Conservation (phyloP, 2,113 vertebrate genomes). For the Parotia lawesii region DNA sequence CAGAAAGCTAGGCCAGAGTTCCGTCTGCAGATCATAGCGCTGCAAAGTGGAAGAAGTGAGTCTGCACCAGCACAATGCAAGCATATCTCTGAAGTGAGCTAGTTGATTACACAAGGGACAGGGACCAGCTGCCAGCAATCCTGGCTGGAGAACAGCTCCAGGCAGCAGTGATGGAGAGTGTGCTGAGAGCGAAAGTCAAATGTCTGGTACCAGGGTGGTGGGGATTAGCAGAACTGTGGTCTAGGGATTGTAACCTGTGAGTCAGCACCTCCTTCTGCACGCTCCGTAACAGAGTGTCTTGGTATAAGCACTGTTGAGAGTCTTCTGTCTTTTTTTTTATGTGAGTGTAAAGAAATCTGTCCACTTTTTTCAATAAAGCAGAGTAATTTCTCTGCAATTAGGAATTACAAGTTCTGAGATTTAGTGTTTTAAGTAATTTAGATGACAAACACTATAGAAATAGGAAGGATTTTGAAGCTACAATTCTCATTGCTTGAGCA, state of each 20-base stretch:
- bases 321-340: background rate
- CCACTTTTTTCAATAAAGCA: background rate
- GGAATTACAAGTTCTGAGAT: background rate
- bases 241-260: background rate
- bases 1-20: background rate
- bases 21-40: background rate
- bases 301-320: background rate
- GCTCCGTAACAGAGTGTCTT: background rate
- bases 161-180: conserved; percentile 21
- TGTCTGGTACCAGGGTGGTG: background rate
- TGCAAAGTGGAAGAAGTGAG: conserved; percentile 43
- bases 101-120: conserved; percentile 63
- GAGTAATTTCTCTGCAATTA: background rate
- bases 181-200: background rate
- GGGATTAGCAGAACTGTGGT: background rate
- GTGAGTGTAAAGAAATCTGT: background rate
- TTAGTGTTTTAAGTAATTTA: background rate
- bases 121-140: conserved; percentile 37
- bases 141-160: conserved; percentile 46
- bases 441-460: background rate
- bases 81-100: conserved; percentile 69
- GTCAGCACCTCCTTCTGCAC: background rate
- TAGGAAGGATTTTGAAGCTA: background rate
- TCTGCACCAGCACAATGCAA: conserved; percentile 40
- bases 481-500: background rate